phyloP scores from a whole-genome alignment of 2,888 invertebrate genomes.

The Diadromus collaris region DNA sequence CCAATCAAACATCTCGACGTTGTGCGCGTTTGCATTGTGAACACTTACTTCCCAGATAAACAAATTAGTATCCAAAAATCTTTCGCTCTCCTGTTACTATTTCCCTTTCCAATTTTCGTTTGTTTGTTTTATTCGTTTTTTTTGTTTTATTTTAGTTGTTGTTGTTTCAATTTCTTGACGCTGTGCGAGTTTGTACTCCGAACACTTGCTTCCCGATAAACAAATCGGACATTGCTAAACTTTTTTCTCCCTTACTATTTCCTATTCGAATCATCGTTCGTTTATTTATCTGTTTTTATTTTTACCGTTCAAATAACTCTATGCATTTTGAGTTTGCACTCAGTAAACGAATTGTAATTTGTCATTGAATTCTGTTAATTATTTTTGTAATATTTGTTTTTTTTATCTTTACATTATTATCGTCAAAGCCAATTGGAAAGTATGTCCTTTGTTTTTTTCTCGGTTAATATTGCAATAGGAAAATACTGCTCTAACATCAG shows the following conservation, averaged over 20 bases:
- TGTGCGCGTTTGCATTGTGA: too few species aligned
- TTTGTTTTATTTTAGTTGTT: neutral
- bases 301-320: neutral
- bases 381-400: neutral
- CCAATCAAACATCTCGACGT: too few species aligned
- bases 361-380: neutral
- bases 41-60: too few species aligned
- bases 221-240: neutral
- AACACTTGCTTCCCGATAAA: neutral
- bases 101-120: neutral
- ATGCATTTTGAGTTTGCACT: too few species aligned
- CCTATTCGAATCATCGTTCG: too few species aligned
- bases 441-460: neutral
- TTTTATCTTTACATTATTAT: conserved; percentile 4
- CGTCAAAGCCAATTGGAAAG: neutral
- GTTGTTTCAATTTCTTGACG: neutral
- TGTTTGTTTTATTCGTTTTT: neutral
- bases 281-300: neutral
- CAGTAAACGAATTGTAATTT: too few species aligned
- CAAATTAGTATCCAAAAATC: too few species aligned
- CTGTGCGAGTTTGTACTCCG: neutral
- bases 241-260: too few species aligned
- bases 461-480: neutral
- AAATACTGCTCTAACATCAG: too few species aligned
- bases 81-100: too few species aligned